phyloP scores from a whole-genome alignment of 2,888 invertebrate species.

The Agriotes lineatus region DNA sequence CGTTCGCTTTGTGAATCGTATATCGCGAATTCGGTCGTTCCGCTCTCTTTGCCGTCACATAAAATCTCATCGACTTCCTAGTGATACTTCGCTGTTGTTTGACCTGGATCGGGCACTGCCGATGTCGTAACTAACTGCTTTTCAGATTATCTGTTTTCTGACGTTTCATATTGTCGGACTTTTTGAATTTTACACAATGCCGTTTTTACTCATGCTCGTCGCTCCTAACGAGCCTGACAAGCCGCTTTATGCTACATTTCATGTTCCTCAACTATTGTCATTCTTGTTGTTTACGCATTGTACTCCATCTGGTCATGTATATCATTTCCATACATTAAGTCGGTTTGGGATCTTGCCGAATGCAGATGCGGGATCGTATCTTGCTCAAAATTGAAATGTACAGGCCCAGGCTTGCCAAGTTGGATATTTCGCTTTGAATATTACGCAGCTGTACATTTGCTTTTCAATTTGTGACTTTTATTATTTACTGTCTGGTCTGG shows the following conservation, averaged over 20 bases:
- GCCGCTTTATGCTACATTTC: conserved; percentile 6
- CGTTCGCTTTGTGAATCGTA: conserved; percentile 14
- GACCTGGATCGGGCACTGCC: conserved; percentile 27
- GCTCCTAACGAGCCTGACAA: conserved; percentile 8
- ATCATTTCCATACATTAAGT: conserved; percentile 10
- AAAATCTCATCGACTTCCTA: conserved; percentile 31
- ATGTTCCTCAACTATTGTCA: background rate
- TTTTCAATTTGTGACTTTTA: no score
- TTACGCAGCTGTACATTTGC: no score
- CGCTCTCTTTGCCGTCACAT: conserved; percentile 36
- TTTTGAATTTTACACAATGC: background rate
- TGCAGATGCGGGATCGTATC: background rate
- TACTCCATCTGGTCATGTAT: background rate
- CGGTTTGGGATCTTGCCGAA: background rate
- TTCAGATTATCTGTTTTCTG: background rate
- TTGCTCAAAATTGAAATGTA: background rate
- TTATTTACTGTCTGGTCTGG: no score
- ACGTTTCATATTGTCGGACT: conserved; percentile 1
- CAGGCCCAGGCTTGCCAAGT: no score
- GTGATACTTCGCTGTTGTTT: conserved; percentile 25
- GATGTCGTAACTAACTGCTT: conserved; percentile 13
- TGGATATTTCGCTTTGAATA: no score
- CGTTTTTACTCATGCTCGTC: background rate
- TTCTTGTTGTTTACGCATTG: background rate
- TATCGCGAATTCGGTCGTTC: conserved; percentile 30